Evolutionary conservation across 2,113 vertebrate genomes (phyloP), one percentile per base, ranked within the genome.

Genomic region (Eleginops maclovinus): DNA sequence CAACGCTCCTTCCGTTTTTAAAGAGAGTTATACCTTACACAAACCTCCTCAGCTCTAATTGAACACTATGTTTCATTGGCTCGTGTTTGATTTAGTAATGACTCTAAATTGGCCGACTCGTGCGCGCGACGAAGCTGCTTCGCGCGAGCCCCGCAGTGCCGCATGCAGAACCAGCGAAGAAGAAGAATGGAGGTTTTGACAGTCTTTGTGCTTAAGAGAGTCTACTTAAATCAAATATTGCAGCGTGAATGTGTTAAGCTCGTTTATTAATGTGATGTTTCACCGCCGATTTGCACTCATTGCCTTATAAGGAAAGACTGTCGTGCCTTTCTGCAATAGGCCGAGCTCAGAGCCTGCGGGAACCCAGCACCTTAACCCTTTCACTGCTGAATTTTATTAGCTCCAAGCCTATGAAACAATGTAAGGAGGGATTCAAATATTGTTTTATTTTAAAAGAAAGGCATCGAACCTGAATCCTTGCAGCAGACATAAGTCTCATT

Each of bases 251-350:
- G 76, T 9, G 58, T n/a, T 2, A 0, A 1, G 9, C 19, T 66
- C 14, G 63, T 54, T 73, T 10, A 9, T 59, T 67, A 21, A 19
- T 43, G 59, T 44, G 43, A 85, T 78, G 78, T 88, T 91, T 86
- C 72, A 16, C 36, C 56, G 73, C 53, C 14, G 77, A 79, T 90
- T 86, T 83, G 76, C 82, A 19, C 79, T 78, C 68, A 86, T 87
- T 87, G 69, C 94, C 94, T 93, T 94, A 94, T 94, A 94, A 93
- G 94, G 94, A 87, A 61, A 91, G 87, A 74, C 85, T 79, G 86
- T 87, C 86, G 92, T 94, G 92, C 91, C 83, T 77, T 28, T 67
- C 90, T 89, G 92, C 82, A 75, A 94, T 95, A 94, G 94, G 93
- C 91, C 94, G 87, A 87, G 75, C 76, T 60, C 88, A 22, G 85